Conservation (phyloP, 2,888 invertebrate species). For the Acrocyrtus sp. region DNA sequence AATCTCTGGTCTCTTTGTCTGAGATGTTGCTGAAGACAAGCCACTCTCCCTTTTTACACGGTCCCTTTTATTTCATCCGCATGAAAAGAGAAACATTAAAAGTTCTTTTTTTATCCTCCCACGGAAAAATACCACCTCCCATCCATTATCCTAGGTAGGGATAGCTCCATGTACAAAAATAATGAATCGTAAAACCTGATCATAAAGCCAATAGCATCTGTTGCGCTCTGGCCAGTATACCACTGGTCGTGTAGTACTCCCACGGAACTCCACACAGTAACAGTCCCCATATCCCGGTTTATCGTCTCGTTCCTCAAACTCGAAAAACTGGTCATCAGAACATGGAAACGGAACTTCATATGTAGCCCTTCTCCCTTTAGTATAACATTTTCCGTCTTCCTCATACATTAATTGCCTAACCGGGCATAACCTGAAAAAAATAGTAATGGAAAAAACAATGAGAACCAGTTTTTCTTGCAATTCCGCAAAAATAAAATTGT, state of each 20-base stretch:
- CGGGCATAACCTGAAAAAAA: neutral
- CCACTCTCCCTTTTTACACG: slow-evolving; percentile 38
- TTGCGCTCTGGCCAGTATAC: slow-evolving; percentile 25
- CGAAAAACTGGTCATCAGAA: slow-evolving; percentile 8
- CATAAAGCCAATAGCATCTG: slow-evolving; percentile 43
- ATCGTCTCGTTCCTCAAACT: slow-evolving; percentile 1
- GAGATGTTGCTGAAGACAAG: slow-evolving; percentile 12
- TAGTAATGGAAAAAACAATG: neutral
- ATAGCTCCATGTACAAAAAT: neutral
- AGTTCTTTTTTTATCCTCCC: neutral
- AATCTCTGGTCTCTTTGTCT: neutral
- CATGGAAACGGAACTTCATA: slow-evolving; percentile 18
- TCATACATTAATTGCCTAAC: slow-evolving; percentile 18
- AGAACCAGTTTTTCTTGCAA: neutral
- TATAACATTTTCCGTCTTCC: slow-evolving; percentile 23
- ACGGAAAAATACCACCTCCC: neutral
- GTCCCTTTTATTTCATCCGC: slow-evolving; percentile 22
- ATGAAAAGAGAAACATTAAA: slow-evolving; percentile 2
- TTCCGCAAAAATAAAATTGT: neutral
- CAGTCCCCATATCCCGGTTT: slow-evolving; percentile 29
- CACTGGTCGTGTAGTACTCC: slow-evolving; percentile 29
- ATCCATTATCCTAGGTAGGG: too few relatives aligned
- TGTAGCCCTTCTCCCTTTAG: neutral
- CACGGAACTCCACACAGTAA: slow-evolving; percentile 7
- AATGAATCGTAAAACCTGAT: slow-evolving; percentile 23